Evolutionary conservation across 2,888 invertebrate species (phyloP), one percentile per base, ranked within the genome.

Genomic region (Lycaena phlaeas): DNA sequence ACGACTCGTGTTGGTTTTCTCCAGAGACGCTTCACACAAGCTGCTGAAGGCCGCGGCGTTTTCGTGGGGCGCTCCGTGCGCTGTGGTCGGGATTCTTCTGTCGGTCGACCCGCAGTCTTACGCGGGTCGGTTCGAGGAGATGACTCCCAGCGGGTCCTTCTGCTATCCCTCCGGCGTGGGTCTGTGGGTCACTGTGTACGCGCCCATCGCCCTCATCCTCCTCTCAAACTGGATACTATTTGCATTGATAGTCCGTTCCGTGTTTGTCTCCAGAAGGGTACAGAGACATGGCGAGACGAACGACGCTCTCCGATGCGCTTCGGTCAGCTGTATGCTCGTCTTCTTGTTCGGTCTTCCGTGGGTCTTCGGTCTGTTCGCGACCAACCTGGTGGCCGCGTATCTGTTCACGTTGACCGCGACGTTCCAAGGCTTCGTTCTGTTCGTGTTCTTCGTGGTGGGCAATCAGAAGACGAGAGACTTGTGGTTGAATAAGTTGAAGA

Each of bases 1-100:
- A 30, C 76, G 89, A 38, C 84, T 91, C 48, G 91, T 92, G 12
- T 79, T 87, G 54, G 89, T 91, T 2, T 85, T 91, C 38, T 86
- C 87, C 0, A 77, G 86, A 10, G 84, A 85, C 34, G 85, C 87
- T 9, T 86, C 88, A 0, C 85, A 87, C 43, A 87, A 90, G 56
- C 68, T 90, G 37, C 57, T 89, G 41, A 87, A 90, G 57, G 87
- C 89, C 0, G 78, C 87, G 2, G 64, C 88, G 0, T 87, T 90
- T 50, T 87, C 89, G 4, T 91, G 91, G 90, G 87, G 89, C 26
- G 59, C 78, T 25, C 88, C 88, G 0, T 59, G 86, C 39, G 67
- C 86, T 17, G 76, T 88, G 0, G 78, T 89, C 7, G 68, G 82
- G 2, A 52, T 85, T n/a, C 69, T 87, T n/a, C 68, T 85, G 15